Conservation (phyloP, 2,113 vertebrate genomes). For the Neogale vison region DNA sequence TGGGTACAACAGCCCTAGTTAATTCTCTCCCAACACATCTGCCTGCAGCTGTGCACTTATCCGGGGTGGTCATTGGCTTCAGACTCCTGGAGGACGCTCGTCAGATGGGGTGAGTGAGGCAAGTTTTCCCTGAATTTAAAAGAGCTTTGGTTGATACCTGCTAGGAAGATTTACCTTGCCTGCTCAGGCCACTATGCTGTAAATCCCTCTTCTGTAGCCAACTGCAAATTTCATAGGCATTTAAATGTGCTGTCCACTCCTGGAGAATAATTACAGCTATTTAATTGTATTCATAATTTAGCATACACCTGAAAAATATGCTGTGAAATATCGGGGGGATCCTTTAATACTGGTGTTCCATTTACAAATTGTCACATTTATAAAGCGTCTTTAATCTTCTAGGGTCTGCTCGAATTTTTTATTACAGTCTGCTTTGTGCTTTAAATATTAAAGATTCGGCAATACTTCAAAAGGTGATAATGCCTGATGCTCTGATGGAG, state of each 20-base stretch:
- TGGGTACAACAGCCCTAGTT: neutral
- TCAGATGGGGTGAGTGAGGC: slow-evolving; percentile 61
- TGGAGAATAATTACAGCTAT: slow-evolving; percentile 88
- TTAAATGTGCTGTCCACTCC: slow-evolving; percentile 85
- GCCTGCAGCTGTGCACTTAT: neutral
- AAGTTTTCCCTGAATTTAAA: slow-evolving; percentile 69
- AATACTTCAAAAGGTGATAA: slow-evolving; percentile 96
- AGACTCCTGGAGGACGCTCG: slow-evolving; percentile 3
- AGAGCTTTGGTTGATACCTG: slow-evolving; percentile 65
- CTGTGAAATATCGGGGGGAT: slow-evolving; percentile 86
- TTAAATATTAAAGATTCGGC: slow-evolving; percentile 97
- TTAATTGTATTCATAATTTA: slow-evolving; percentile 92
- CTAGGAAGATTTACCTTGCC: slow-evolving; percentile 67
- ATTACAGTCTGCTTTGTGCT: slow-evolving; percentile 89
- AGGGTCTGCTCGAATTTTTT: slow-evolving; percentile 88
- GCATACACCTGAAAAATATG: slow-evolving; percentile 87
- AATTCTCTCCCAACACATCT: neutral
- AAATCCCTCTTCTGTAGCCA: slow-evolving; percentile 80
- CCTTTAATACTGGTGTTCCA: slow-evolving; percentile 88
- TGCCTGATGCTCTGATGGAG: slow-evolving; percentile 88
- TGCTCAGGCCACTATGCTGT: slow-evolving; percentile 59
- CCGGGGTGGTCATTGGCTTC: neutral
- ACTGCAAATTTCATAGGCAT: slow-evolving; percentile 81
- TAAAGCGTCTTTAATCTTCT: slow-evolving; percentile 89
- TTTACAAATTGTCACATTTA: slow-evolving; percentile 91